A percentile compares a stretch with the other conserved stretches of the same genome.
These are phyloP conservation scores for Trichacis sp. DNA, from an alignment of 2,888 invertebrate genomes.

Conservation along the genomic window DNA sequence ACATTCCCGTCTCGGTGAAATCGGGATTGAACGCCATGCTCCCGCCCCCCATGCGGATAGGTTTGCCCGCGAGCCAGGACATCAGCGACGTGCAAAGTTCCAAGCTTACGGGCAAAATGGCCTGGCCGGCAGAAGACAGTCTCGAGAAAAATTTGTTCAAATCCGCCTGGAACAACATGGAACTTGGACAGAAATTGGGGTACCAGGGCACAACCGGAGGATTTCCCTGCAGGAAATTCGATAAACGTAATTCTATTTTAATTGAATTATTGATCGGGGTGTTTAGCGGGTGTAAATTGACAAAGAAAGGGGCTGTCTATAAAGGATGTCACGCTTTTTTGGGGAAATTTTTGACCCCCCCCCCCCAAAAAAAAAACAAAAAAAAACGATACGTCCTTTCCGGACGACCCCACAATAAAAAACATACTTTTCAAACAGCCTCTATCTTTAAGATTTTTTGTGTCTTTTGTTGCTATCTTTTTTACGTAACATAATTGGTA, in stretches of 20 bases:
- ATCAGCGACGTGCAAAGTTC: conserved; percentile 52
- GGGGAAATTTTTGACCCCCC: too few relatives aligned
- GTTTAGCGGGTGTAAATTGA: too few relatives aligned
- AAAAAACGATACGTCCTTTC: too few relatives aligned
- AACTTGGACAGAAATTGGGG: conserved; percentile 54
- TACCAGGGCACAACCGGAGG: conserved; percentile 54
- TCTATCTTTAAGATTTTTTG: too few relatives aligned
- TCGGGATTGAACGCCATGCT: conserved; percentile 78
- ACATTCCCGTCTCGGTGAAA: conserved; percentile 79
- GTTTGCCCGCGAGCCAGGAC: conserved; percentile 53
- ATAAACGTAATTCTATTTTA: conserved; percentile 53
- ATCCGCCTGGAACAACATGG: conserved; percentile 61
- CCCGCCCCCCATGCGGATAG: conserved; percentile 74
- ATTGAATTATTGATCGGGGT: conserved; percentile 5
- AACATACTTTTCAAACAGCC: too few relatives aligned
- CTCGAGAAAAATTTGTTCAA: conserved; percentile 62
- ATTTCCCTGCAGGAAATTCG: conserved; percentile 56
- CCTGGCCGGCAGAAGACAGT: conserved; percentile 63
- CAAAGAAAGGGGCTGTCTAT: too few relatives aligned
- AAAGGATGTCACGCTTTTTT: too few relatives aligned
- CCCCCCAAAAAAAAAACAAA: too few relatives aligned
- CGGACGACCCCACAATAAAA: too few relatives aligned
- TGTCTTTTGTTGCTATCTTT: too few relatives aligned
- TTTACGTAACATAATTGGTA: too few relatives aligned
- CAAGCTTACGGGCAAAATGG: conserved; percentile 56